A percentile compares a stretch with the other conserved stretches of the same genome.
Evolutionary conservation across 92 coral and sea anemone species (phyloP).

Genomic region (Phenganax marumi): DNA sequence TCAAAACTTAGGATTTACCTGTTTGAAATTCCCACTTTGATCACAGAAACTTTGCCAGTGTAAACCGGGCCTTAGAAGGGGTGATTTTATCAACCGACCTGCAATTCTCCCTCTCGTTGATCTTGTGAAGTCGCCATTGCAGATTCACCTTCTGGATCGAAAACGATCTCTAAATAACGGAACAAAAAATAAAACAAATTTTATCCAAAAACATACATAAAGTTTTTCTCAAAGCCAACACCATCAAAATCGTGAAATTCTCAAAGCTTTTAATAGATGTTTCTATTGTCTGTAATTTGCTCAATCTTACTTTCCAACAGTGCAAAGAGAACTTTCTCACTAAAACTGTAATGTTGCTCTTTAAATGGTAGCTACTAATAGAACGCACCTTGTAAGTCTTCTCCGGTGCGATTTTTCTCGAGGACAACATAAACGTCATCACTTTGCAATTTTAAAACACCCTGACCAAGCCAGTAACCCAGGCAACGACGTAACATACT

Average conservation of each 20-base stretch:
- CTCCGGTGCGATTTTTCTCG: slow-evolving; percentile 80
- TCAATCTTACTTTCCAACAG: too few relatives aligned
- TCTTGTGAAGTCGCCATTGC: slow-evolving; percentile 96
- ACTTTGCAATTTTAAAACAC: slow-evolving; percentile 84
- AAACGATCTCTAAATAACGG: slow-evolving; percentile 63
- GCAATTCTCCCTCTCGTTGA: slow-evolving; percentile 92
- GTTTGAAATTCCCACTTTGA: too few relatives aligned
- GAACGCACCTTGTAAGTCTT: slow-evolving; percentile 58
- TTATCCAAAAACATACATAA: background rate
- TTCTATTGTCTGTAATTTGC: too few relatives aligned
- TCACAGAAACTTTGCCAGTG: too few relatives aligned
- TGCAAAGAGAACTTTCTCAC: too few relatives aligned
- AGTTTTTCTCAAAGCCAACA: slow-evolving; percentile 7
- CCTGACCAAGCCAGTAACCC: slow-evolving; percentile 97
- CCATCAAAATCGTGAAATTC: background rate
- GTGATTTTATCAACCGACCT: slow-evolving; percentile 55
- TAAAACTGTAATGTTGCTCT: background rate
- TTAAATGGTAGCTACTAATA: background rate
- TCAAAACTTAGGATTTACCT: too few relatives aligned
- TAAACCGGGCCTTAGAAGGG: too few relatives aligned
- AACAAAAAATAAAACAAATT: background rate
- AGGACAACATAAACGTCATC: slow-evolving; percentile 77
- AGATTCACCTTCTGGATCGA: slow-evolving; percentile 95
- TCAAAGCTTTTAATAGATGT: too few relatives aligned
- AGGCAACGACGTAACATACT: slow-evolving; percentile 79